Percentiles rank a stretch among this genome's conserved stretches.
These are phyloP conservation scores for Stichopus horrens DNA, from an alignment of 53 echinoderm and acorn worm species.

Conservation along the genomic window DNA sequence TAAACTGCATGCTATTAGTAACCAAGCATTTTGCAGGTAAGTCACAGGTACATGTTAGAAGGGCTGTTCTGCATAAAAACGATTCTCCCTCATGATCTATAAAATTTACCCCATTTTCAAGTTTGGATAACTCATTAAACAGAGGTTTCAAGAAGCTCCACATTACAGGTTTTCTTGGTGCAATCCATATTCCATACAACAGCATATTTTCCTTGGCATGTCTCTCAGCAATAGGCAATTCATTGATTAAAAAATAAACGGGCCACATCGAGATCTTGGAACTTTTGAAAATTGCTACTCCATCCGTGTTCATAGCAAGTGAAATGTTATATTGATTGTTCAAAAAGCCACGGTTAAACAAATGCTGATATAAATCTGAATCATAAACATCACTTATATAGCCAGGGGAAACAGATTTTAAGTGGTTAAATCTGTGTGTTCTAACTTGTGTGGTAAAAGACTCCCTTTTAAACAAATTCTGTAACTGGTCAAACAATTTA, in stretches of 20 bases:
- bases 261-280: slow-evolving; percentile 59
- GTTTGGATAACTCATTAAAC: slow-evolving; percentile 13
- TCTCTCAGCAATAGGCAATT: slow-evolving; percentile 43
- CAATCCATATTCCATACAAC: slow-evolving; percentile 50
- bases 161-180: slow-evolving; percentile 50
- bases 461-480: slow-evolving; percentile 36
- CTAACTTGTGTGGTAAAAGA: slow-evolving; percentile 43
- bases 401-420: not conserved
- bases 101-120: slow-evolving; percentile 47
- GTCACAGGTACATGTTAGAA: slow-evolving; percentile 57
- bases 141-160: slow-evolving; percentile 55
- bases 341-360: slow-evolving; percentile 46
- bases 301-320: slow-evolving; percentile 55
- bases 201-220: slow-evolving; percentile 39
- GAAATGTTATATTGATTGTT: slow-evolving; percentile 49
- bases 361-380: slow-evolving; percentile 28
- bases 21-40: slow-evolving; percentile 52
- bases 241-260: slow-evolving; percentile 50
- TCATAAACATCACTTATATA: slow-evolving; percentile 51
- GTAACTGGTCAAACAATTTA: slow-evolving; percentile 38
- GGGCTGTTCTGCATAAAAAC: slow-evolving; percentile 32
- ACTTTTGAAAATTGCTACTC: slow-evolving; percentile 55
- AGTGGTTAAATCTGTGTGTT: slow-evolving; percentile 55
- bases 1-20: slow-evolving; percentile 54
- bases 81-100: slow-evolving; percentile 15